Evolutionary conservation across 2,113 vertebrate genomes (phyloP).

Genomic region (Thunnus thynnus): DNA sequence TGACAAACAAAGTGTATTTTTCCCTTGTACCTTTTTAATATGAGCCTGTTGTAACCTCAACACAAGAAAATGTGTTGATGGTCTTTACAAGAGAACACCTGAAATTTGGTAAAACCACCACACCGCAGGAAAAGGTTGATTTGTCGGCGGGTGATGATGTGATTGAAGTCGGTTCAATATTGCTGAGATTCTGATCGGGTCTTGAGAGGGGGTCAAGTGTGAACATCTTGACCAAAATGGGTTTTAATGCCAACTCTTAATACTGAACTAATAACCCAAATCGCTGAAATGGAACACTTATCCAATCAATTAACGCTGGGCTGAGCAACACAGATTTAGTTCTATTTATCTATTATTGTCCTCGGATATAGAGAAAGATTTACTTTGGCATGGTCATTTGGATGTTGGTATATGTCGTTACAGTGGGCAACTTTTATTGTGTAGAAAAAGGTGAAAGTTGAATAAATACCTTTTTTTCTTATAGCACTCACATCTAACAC

Average conservation of each 20-base stretch:
- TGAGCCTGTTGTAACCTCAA: background rate
- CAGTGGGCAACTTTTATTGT: background rate
- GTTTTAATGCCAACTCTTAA: background rate
- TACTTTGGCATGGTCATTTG: background rate
- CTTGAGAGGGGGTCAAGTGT: background rate
- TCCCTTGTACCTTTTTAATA: background rate
- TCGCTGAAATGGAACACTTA: conserved; percentile 15
- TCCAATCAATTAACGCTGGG: conserved; percentile 16
- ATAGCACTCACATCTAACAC: no score
- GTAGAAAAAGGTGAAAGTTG: background rate
- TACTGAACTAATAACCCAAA: conserved; percentile 15
- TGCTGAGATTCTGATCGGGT: background rate
- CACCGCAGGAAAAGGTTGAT: background rate
- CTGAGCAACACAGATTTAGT: background rate
- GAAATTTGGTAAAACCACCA: background rate
- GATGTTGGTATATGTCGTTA: background rate
- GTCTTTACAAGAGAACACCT: background rate
- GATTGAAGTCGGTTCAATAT: background rate
- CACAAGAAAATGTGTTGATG: background rate
- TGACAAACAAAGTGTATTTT: background rate
- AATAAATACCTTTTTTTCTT: background rate
- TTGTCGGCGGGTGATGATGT: background rate
- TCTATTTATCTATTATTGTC: background rate
- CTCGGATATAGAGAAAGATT: background rate
- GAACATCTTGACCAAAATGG: background rate